phyloP scores from a whole-genome alignment of 1,140 invertebrate genomes.

The Cotesia vestalis region DNA sequence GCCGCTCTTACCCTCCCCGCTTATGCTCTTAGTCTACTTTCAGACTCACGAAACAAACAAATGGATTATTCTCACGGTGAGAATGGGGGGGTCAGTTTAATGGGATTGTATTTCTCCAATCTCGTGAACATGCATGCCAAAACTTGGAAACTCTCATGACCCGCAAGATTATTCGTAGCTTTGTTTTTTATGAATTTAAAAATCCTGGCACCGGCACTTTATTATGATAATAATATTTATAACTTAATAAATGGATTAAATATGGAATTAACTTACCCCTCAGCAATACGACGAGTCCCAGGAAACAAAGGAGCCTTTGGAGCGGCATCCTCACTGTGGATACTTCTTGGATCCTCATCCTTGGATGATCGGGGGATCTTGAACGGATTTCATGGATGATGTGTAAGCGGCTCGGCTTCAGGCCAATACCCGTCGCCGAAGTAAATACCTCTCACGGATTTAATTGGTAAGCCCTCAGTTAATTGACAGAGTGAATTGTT shows the following conservation, averaged over 20 bases:
- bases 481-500: constrained; percentile 36
- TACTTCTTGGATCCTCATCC: constrained; percentile 28
- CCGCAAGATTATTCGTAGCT: neutral
- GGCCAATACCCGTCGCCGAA: neutral
- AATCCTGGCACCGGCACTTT: too few relatives aligned
- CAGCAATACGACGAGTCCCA: constrained; percentile 9
- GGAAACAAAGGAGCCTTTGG: constrained; percentile 10
- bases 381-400: constrained; percentile 33
- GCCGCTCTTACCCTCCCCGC: too few relatives aligned
- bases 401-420: neutral
- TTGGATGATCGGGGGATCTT: constrained; percentile 22
- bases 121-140: neutral
- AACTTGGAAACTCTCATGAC: constrained; percentile 4
- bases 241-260: neutral
- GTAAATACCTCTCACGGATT: neutral
- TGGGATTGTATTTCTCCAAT: neutral
- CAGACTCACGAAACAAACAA: constrained; percentile 23
- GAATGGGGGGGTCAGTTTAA: constrained; percentile 4
- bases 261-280: neutral
- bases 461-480: neutral
- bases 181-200: too few relatives aligned
- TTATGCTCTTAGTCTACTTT: too few relatives aligned
- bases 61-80: constrained; percentile 28
- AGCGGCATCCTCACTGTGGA: constrained; percentile 3
- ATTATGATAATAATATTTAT: too few relatives aligned